A percentile compares a stretch with the other conserved stretches of the same genome.
These are phyloP conservation scores for Darevskia mixta DNA, from an alignment of 2,797 vertebrate species.

Conservation along the genomic window DNA sequence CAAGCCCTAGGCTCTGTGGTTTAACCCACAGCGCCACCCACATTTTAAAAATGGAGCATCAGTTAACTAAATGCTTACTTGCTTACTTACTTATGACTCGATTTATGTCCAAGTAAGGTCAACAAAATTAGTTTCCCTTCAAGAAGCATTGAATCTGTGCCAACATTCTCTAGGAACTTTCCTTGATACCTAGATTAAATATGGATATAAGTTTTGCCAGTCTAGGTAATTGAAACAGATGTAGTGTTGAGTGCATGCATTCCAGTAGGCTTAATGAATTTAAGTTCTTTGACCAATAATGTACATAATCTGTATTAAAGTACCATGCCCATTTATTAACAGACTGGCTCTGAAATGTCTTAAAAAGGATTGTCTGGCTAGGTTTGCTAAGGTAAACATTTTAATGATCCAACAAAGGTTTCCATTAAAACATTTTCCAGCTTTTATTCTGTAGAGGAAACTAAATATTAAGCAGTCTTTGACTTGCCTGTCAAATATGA, in stretches of 20 bases:
- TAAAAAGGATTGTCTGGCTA: conserved; percentile 27
- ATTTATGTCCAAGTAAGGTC: conserved; percentile 55
- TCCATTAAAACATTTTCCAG: background rate
- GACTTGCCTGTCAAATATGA: background rate
- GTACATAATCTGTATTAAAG: conserved; percentile 44
- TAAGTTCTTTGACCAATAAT: background rate
- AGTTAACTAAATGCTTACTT: conserved; percentile 46
- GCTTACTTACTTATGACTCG: conserved; percentile 59
- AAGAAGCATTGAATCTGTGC: conserved; percentile 56
- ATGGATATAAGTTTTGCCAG: conserved; percentile 5
- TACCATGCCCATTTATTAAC: conserved; percentile 15
- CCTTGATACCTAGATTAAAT: conserved; percentile 53
- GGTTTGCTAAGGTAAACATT: conserved; percentile 6
- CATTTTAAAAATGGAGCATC: conserved; percentile 46
- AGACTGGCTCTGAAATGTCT: conserved; percentile 16
- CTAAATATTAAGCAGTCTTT: conserved; percentile 37
- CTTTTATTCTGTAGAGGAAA: conserved; percentile 10
- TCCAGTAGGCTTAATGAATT: conserved; percentile 43
- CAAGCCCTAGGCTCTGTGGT: too few species aligned
- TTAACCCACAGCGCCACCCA: too few species aligned
- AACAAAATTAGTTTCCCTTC: conserved; percentile 68
- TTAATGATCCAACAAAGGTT: background rate
- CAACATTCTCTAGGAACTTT: conserved; percentile 62
- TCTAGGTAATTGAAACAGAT: conserved; percentile 36
- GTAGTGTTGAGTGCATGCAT: conserved; percentile 24